Base-by-base conservation (phyloP, 2,888 invertebrate genomes). In the Marronus borbonicus region DNA sequence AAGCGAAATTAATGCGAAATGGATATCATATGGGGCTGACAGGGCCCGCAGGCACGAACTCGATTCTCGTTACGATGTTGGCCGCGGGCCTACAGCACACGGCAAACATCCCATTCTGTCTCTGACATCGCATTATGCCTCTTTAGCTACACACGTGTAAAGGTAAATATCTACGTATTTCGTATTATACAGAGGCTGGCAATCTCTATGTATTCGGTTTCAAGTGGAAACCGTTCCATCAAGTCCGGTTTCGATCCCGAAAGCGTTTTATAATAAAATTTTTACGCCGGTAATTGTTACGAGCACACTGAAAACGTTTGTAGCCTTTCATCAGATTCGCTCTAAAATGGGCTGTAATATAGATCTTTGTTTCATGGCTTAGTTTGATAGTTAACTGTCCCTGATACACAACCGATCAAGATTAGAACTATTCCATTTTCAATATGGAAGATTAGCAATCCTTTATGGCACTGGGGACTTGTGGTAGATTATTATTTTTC, bases 111-210 rank as follows among this genome's bases (percentile, higher is more conserved):
- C 76, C 81, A 81, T 82, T 80, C 82, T 83, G 83, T 80, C 82
- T 81, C 83, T 86, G 86, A 86, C 86, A 86, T 85, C 81, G 83
- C 82, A 85, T 85, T 84, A 84, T 84, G 83, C 82, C 82, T 81
- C 82, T 82, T 82, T 78, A 60, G 24, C 60, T 7, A 68, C 50
- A 50, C 50, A 24, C 28, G 10, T 20, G 55, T 20, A 20, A 7
- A 20, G 55, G 55, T 58, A 20, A 10, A 58, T 58, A 58, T 4
- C 17, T 44, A 44, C 20, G 20, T 58, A 20, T 20, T 20, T 20
- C 3, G n/a, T 14, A 14, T 7, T 8, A 20, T 20, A 58, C 55
- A 58, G 20, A 58, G 20, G 10, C 55, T 58, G 20, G 55, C 55
- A 58, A 20, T 20, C 20, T 58, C 55, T 44, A 44, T 12, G 12